phyloP scores from a whole-genome alignment of 2,113 vertebrate species.

The Herpetotheres cachinnans region DNA sequence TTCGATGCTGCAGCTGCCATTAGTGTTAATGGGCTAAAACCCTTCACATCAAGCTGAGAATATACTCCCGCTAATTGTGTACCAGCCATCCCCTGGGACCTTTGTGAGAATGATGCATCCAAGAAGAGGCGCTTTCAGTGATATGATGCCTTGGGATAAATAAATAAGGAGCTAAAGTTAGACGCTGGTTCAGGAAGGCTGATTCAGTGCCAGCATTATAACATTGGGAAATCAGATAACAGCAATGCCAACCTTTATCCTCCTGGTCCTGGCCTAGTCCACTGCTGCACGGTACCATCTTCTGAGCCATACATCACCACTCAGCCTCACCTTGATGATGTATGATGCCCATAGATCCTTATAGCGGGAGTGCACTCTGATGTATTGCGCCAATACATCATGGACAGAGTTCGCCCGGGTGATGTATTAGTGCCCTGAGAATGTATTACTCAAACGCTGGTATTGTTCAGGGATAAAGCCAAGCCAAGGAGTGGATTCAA shows the following conservation, averaged over 20 bases:
- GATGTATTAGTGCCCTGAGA: slow-evolving; percentile 75
- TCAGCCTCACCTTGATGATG: slow-evolving; percentile 68
- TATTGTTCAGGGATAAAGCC: slow-evolving; percentile 72
- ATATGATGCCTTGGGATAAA: neutral
- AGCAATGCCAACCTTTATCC: slow-evolving; percentile 14
- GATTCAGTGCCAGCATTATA: neutral
- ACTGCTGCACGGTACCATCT: slow-evolving; percentile 52
- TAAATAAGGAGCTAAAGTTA: slow-evolving; percentile 6
- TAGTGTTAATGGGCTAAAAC: neutral
- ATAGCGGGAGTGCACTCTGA: slow-evolving; percentile 66
- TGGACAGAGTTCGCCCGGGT: slow-evolving; percentile 54
- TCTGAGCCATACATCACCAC: slow-evolving; percentile 67
- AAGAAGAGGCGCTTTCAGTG: neutral
- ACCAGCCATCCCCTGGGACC: neutral
- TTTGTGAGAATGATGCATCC: neutral
- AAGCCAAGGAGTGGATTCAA: slow-evolving; percentile 76
- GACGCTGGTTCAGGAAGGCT: neutral
- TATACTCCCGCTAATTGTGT: slow-evolving; percentile 3
- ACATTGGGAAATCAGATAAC: neutral
- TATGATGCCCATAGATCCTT: slow-evolving; percentile 75
- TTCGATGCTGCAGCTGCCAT: neutral
- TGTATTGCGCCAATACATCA: slow-evolving; percentile 72
- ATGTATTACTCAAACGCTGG: slow-evolving; percentile 67
- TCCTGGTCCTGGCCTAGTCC: slow-evolving; percentile 41
- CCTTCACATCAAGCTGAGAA: neutral